Conservation (phyloP, 2,888 invertebrate species). For the Eupithecia inturbata region DNA sequence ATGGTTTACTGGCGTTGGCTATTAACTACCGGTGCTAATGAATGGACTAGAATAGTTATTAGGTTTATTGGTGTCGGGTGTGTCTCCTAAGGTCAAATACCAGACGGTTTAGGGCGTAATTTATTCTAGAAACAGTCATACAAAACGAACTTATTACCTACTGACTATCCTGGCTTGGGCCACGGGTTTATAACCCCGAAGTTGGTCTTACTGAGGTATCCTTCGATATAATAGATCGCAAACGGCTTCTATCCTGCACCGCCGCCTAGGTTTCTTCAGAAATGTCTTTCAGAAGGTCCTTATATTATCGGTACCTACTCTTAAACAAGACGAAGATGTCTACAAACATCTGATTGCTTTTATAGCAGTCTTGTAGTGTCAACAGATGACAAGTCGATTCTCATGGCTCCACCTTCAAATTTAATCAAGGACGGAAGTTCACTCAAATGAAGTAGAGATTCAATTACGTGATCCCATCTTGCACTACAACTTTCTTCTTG, state of each 20-base stretch:
- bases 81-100: constrained; percentile 11
- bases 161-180: neutral
- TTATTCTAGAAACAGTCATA: neutral
- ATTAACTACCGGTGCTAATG: constrained; percentile 23
- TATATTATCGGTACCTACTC: neutral
- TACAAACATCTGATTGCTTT: neutral
- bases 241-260: neutral
- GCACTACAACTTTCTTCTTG: neutral
- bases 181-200: no score
- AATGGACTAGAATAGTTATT: constrained; percentile 19
- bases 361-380: neutral
- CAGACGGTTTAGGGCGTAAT: neutral
- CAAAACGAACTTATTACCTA: neutral
- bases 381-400: neutral
- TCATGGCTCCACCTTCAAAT: neutral
- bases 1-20: constrained; percentile 28
- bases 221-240: no score
- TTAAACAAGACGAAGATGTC: neutral
- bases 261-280: neutral
- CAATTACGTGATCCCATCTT: neutral
- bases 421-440: neutral
- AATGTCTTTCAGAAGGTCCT: neutral
- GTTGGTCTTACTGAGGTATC: no score
- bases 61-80: constrained; percentile 30
- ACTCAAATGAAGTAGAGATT: neutral